These are phyloP conservation scores for Naso thynnoides DNA, from an alignment of 2,797 vertebrate genomes.

Conservation along the genomic window DNA sequence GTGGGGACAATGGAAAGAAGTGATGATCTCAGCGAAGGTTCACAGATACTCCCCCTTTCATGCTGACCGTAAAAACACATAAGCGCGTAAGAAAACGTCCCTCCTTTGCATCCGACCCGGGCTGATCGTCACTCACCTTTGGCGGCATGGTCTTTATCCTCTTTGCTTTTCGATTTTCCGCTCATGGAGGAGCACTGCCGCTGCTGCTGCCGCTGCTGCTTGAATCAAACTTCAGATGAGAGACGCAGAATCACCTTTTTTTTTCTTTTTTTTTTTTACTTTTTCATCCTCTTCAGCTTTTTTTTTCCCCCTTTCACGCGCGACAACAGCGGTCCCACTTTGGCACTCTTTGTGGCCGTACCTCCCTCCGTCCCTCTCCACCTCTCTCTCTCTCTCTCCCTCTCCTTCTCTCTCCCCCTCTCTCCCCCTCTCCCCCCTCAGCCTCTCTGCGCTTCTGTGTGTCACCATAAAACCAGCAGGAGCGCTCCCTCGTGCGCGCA, in stretches of 20 bases:
- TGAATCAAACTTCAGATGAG: constrained; percentile 60
- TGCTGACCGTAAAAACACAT: neutral
- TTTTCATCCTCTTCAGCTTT: constrained; percentile 39
- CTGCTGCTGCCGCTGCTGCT: constrained; percentile 17
- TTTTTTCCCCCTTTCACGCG: neutral
- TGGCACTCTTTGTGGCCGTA: neutral
- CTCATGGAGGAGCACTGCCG: constrained; percentile 90
- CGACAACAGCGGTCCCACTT: constrained; percentile 15
- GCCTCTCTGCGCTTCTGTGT: neutral
- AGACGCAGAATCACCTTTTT: neutral
- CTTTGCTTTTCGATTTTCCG: constrained; percentile 92
- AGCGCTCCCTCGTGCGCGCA: constrained; percentile 35
- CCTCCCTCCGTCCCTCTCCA: neutral
- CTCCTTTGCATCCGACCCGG: neutral
- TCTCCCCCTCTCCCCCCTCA: neutral
- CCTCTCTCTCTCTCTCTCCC: constrained; percentile 2
- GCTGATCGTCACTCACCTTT: constrained; percentile 86
- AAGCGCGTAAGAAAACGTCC: neutral
- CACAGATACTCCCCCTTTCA: neutral
- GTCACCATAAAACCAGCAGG: constrained; percentile 16
- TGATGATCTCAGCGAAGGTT: constrained; percentile 51
- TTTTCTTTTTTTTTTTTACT: constrained; percentile 63
- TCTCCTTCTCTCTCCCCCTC: neutral
- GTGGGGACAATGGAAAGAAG: constrained; percentile 22
- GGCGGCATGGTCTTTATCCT: constrained; percentile 92